Base-by-base conservation (phyloP, 2,113 vertebrate genomes). In the Benitochromis conjunctus region DNA sequence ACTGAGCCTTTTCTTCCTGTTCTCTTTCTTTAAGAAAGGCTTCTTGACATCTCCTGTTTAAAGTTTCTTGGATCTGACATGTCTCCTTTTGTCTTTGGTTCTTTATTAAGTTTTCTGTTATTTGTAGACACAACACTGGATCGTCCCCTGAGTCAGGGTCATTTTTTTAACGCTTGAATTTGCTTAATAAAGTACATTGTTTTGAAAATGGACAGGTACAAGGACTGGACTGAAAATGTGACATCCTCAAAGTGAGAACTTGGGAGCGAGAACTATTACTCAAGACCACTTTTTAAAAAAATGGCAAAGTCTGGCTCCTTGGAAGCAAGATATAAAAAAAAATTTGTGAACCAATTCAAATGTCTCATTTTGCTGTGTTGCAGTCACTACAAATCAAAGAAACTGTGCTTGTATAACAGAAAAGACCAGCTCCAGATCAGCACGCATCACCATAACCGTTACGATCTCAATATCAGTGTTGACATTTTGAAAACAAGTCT, bases 401-500 rank as follows among this genome's bases (percentile, higher is more conserved):
- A 21, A 24, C n/a, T 21, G 54, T 24, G 4, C 54, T 56, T 10
- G 3, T 10, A 51, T 0, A 31, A 31, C 26, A 51, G 26, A 76
- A 76, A 76, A 51, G 2, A 76, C 1, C 43, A 29, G 43, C 43
- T 76, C 43, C 18, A 29, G 43, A 76, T 76, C 43, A 19, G 43
- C 43, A 76, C 16, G 4, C 69, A 51, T 51, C 24, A 51, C 31
- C 43, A n/a, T 13, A 31, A 51, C 26, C 4, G 43, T 51, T 3
- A 8, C 6, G 13, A 76, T 48, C 43, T 76, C 43, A 51, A 0
- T 31, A 76, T 2, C 26, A 31, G 26, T 51, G 69, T 51, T 76
- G 16, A 51, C 69, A 51, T 76, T 56, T 51, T 64, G 41, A 81
- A 51, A 81, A 51, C 41, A 62, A 34, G 16, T n/a, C 54, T 69